These are phyloP conservation scores for Neoitamus cyanurus DNA, from an alignment of 2,888 invertebrate species.

Conservation along the genomic window DNA sequence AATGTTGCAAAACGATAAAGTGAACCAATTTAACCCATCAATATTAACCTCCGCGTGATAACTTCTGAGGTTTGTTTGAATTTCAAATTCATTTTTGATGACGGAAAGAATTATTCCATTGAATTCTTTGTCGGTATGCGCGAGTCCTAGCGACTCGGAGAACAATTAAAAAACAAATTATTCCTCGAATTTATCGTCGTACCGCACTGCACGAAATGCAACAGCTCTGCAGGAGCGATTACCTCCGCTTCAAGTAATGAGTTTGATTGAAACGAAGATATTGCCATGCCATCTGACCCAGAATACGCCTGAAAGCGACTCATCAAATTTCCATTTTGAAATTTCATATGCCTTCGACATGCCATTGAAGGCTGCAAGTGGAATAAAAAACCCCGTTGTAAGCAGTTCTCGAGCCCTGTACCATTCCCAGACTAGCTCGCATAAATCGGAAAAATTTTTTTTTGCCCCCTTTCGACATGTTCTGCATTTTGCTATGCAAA, in stretches of 20 bases:
- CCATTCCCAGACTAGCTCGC: background rate
- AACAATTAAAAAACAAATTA: background rate
- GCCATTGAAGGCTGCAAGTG: background rate
- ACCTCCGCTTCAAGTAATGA: background rate
- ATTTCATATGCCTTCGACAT: conserved; percentile 4
- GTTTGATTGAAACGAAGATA: background rate
- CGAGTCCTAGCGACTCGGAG: background rate
- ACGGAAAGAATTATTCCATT: background rate
- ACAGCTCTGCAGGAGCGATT: background rate
- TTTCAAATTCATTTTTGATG: background rate
- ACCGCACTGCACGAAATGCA: background rate
- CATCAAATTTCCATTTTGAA: background rate
- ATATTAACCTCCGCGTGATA: background rate
- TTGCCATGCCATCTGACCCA: background rate
- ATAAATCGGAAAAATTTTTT: background rate
- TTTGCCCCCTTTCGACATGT: background rate
- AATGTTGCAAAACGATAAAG: background rate
- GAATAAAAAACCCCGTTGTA: background rate
- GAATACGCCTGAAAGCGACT: background rate
- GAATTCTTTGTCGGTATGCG: too few species aligned
- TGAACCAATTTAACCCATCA: background rate
- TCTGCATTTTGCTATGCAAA: conserved; percentile 12
- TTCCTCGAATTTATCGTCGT: background rate
- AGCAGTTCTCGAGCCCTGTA: background rate
- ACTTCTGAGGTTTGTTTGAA: background rate